Conservation (phyloP, 2,888 invertebrate species). For the Oscheius sp. region DNA sequence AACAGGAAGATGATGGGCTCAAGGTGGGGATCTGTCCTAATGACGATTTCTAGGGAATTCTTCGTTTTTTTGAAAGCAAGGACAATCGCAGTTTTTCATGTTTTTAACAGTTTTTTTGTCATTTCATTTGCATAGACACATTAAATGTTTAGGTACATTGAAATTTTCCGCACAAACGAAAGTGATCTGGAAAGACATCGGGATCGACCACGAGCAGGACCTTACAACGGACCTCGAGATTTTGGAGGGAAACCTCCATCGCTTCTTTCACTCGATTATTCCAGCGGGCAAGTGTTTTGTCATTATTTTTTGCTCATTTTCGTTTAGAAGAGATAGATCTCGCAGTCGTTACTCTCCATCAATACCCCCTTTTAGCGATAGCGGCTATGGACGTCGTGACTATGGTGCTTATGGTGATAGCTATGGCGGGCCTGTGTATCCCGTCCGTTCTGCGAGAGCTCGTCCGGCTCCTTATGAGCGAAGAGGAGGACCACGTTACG, state of each 20-base stretch:
- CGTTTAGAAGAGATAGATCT: too few species aligned
- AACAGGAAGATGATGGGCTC: conserved; percentile 68
- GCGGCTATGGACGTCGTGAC: conserved; percentile 16
- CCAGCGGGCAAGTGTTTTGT: conserved; percentile 1
- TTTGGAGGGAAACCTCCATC: conserved; percentile 22
- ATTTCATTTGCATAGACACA: too few species aligned
- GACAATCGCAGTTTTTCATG: not conserved
- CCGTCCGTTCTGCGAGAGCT: not conserved
- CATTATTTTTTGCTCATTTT: not conserved
- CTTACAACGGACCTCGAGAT: conserved; percentile 13
- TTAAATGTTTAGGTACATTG: conserved; percentile 64
- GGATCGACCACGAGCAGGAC: conserved; percentile 38
- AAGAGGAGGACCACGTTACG: not conserved
- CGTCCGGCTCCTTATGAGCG: conserved; percentile 21
- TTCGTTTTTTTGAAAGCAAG: conserved; percentile 19
- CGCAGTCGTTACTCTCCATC: too few species aligned
- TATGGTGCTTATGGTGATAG: conserved; percentile 22
- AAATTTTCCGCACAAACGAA: conserved; percentile 58
- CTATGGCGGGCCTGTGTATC: conserved; percentile 22
- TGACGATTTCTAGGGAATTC: not conserved
- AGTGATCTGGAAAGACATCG: conserved; percentile 48
- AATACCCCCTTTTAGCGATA: not conserved
- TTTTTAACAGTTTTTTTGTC: not conserved
- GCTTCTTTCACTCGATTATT: conserved; percentile 19
- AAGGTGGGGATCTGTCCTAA: conserved; percentile 58